Evolutionary conservation across 2,113 vertebrate genomes (phyloP), one percentile per base, ranked within the genome.

Genomic region (Aix galericulata): DNA sequence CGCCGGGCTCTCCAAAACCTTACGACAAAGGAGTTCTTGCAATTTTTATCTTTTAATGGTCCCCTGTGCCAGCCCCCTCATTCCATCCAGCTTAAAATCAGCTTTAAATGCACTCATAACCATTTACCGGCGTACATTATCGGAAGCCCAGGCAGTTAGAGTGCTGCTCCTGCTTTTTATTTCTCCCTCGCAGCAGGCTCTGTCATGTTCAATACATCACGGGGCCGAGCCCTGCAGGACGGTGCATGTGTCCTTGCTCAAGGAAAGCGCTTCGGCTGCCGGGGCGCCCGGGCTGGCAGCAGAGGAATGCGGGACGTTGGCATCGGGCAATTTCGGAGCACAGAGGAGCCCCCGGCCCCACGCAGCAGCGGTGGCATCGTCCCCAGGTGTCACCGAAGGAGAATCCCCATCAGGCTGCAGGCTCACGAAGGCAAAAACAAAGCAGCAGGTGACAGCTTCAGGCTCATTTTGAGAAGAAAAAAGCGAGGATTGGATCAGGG

Each of bases 251-350:
- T 50, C 93, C 89, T 42, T 3, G 67, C 22, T 34, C 71, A 21
- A 4, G 91, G 67, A 2, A 90, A 92, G 60, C 3, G 72, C 78
- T 92, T 71, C n/a, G 69, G 42, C 40, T 7, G 16, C 2, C 78
- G 81, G 74, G 82, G 55, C 6, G 22, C 4, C 13, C 8, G 7
- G 40, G 60, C 31, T 2, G 8, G 31, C 23, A n/a, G 77, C 16
- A 2, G 26, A 22, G 71, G 82, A 64, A 69, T 1, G 44, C 11
- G 7, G 13, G 42, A 40, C 2, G 36, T 40, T 6, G 13, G 6
- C 4, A 2, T 1, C n/a, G 36, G 6, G 0, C 0, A 40, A 4
- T 2, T 7, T 16, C 0, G 5, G 52, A 50, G 60, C 20, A 36
- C n/a, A 21, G 21, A 13, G 6, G 36, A 53, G 55, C 48, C 21